phyloP scores from a whole-genome alignment of 1,140 invertebrate species.

The Penaeus japonicus region DNA sequence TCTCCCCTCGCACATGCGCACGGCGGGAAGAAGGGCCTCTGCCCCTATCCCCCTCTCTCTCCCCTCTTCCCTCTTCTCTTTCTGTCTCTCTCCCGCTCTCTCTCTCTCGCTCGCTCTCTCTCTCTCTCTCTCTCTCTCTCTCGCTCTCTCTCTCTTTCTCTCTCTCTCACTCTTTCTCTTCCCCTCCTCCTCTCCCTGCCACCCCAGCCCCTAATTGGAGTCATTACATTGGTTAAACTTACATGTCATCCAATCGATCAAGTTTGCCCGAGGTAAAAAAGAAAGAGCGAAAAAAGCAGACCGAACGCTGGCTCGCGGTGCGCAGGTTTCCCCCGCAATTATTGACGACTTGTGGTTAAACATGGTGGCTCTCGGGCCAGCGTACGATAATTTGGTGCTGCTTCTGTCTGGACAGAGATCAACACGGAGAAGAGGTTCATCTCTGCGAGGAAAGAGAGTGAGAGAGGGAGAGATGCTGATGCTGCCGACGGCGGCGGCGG shows the following conservation, averaged over 20 bases:
- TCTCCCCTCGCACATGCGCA: no score
- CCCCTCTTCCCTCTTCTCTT: neutral
- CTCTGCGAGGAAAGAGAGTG: neutral
- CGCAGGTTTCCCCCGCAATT: conserved; percentile 46
- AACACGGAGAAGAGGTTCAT: conserved; percentile 25
- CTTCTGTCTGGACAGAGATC: conserved; percentile 11
- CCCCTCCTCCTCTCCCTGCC: conserved; percentile 14
- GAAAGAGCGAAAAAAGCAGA: conserved; percentile 8
- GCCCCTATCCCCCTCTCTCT: no score
- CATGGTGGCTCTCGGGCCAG: conserved; percentile 30
- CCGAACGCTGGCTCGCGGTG: conserved; percentile 30
- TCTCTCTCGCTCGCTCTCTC: neutral
- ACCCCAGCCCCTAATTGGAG: conserved; percentile 52
- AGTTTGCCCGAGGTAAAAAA: conserved; percentile 31
- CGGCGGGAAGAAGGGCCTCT: no score
- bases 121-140: neutral
- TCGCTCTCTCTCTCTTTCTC: neutral
- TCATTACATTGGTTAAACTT: conserved; percentile 56
- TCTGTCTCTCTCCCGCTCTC: neutral
- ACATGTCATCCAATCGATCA: conserved; percentile 54
- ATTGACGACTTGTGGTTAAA: conserved; percentile 51
- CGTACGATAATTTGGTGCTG: conserved; percentile 49
- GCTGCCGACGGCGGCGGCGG: neutral
- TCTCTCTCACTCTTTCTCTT: neutral
- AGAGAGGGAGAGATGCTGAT: neutral